Percentiles rank a stretch among this genome's conserved stretches.
Evolutionary conservation across 2,888 invertebrate species (phyloP).

Genomic region (Drosophila monieri): DNA sequence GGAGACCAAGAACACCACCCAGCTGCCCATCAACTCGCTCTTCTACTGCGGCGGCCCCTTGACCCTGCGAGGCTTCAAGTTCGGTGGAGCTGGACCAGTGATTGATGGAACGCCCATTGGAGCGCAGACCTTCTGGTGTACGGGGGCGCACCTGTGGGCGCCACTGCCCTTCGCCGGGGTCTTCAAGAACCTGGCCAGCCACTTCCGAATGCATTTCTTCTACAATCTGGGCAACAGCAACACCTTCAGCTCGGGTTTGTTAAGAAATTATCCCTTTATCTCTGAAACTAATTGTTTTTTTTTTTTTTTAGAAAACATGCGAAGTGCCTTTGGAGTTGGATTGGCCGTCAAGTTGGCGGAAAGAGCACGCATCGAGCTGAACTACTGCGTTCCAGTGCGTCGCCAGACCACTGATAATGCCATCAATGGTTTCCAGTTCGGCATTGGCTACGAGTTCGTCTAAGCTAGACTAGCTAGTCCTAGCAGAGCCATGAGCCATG

Average conservation of each 20-base stretch:
- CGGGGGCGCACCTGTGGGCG: slow-evolving; percentile 93
- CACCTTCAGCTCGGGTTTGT: slow-evolving; percentile 79
- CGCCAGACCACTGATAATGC: slow-evolving; percentile 87
- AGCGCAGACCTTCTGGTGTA: slow-evolving; percentile 93
- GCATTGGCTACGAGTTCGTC: slow-evolving; percentile 92
- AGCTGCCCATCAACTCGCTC: slow-evolving; percentile 81
- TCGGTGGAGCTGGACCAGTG: slow-evolving; percentile 94
- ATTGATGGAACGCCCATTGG: slow-evolving; percentile 90
- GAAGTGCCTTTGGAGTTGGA: slow-evolving; percentile 93
- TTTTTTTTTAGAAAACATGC: slow-evolving; percentile 85
- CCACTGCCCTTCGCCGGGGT: slow-evolving; percentile 95
- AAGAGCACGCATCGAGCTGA: slow-evolving; percentile 96
- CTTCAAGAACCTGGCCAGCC: slow-evolving; percentile 91
- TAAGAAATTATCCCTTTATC: fast-evolving
- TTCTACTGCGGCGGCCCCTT: slow-evolving; percentile 91
- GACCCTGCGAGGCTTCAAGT: slow-evolving; percentile 93
- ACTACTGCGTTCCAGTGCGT: slow-evolving; percentile 93
- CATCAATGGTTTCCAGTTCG: slow-evolving; percentile 91
- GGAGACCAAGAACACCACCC: slow-evolving; percentile 76
- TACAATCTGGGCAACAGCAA: slow-evolving; percentile 94
- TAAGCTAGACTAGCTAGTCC: slow-evolving; percentile 82
- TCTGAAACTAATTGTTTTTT: not conserved
- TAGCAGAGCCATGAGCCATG: slow-evolving; percentile 45
- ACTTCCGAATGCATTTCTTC: slow-evolving; percentile 95
- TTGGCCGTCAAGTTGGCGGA: slow-evolving; percentile 92